Conservation (phyloP, 2,113 vertebrate species). For the Danionella cerebrum region DNA sequence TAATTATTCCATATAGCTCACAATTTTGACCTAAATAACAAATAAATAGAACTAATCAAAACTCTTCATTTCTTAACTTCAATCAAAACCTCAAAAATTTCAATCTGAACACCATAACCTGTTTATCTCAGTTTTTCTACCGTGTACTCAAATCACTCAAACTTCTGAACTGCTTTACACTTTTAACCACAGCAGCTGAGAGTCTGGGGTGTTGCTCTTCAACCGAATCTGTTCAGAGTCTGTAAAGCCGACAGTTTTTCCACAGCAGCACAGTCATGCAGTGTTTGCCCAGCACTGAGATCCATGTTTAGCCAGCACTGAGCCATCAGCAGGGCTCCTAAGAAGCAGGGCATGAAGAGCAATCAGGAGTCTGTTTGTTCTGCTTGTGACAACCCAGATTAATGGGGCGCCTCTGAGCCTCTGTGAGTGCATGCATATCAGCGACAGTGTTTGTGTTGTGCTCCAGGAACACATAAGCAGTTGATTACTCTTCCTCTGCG, state of each 20-base stretch:
- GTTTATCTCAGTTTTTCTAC: too few species aligned
- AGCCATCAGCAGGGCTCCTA: not conserved
- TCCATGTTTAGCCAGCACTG: slow-evolving; percentile 1
- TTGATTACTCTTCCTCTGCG: not conserved
- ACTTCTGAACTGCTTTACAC: not conserved
- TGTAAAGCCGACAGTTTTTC: not conserved
- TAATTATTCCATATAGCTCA: too few species aligned
- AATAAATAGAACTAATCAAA: too few species aligned
- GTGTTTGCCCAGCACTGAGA: slow-evolving; percentile 1
- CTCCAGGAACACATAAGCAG: not conserved
- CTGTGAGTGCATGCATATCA: not conserved
- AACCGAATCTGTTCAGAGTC: not conserved
- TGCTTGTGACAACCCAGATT: slow-evolving; percentile 25
- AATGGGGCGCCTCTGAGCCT: slow-evolving; percentile 5
- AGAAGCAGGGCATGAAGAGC: not conserved
- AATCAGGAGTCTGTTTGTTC: slow-evolving; percentile 1
- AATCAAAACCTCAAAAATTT: too few species aligned
- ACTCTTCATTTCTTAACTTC: too few species aligned
- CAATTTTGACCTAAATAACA: too few species aligned
- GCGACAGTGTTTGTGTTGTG: not conserved
- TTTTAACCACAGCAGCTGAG: not conserved
- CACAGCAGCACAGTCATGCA: not conserved
- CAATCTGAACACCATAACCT: too few species aligned
- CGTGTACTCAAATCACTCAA: too few species aligned
- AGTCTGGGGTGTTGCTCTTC: not conserved